These are phyloP conservation scores for Penaeus vannamei DNA, from an alignment of 1,140 invertebrate species.

Conservation along the genomic window DNA sequence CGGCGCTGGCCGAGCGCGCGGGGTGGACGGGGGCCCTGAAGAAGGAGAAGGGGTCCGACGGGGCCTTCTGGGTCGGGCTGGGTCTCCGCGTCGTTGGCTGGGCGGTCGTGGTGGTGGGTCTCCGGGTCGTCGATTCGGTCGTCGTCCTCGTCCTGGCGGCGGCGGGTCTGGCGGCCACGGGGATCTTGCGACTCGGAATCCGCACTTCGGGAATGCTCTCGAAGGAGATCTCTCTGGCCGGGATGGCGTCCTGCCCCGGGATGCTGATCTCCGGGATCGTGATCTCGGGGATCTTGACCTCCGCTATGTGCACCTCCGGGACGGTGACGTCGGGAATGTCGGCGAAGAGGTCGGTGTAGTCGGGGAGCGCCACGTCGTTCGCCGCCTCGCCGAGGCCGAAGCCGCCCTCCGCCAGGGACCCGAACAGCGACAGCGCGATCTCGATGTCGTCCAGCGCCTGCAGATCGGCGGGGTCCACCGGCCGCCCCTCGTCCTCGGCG, in stretches of 20 bases:
- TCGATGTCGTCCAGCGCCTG: not conserved
- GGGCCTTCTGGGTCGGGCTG: too few species aligned
- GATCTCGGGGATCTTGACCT: not conserved
- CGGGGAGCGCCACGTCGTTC: not conserved
- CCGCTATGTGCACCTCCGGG: not conserved
- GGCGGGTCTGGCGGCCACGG: not conserved
- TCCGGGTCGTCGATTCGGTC: too few species aligned
- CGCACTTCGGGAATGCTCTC: not conserved
- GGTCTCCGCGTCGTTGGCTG: too few species aligned
- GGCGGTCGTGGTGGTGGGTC: too few species aligned
- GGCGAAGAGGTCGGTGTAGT: not conserved
- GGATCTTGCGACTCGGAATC: not conserved
- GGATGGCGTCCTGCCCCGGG: not conserved
- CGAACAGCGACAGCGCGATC: not conserved
- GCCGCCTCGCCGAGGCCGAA: not conserved
- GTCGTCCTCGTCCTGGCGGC: too few species aligned
- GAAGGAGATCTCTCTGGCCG: not conserved
- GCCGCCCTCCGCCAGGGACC: not conserved
- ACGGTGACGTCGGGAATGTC: not conserved
- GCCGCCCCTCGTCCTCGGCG: conserved; percentile 3
- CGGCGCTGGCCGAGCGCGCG: too few species aligned
- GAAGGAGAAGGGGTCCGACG: too few species aligned
- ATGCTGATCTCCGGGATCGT: not conserved
- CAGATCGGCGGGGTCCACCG: not conserved
- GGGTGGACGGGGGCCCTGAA: too few species aligned